Conservation (phyloP, 2,888 invertebrate genomes). For the Adelphocoris suturalis region DNA sequence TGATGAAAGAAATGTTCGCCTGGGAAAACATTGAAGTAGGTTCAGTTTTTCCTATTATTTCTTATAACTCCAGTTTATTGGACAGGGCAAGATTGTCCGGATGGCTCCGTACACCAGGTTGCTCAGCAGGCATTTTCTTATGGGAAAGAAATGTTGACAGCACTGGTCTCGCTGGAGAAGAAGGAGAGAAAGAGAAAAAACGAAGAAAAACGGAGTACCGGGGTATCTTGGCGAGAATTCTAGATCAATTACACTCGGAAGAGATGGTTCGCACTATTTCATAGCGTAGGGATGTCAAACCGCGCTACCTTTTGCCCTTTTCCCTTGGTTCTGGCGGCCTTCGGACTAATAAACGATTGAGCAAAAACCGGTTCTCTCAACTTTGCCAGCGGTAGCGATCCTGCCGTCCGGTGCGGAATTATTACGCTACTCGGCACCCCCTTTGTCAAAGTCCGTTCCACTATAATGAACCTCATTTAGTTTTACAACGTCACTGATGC, state of each 20-base stretch:
- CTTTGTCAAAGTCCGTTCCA: constrained; percentile 30
- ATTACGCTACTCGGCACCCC: constrained; percentile 32
- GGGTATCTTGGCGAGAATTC: background rate
- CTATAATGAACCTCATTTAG: constrained; percentile 23
- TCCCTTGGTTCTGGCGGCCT: constrained; percentile 13
- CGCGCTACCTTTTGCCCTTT: constrained; percentile 26
- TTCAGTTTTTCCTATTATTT: background rate
- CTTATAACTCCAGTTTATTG: constrained; percentile 32
- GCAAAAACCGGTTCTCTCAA: constrained; percentile 52
- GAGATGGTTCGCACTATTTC: constrained; percentile 32
- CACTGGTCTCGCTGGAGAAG: background rate
- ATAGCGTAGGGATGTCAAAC: constrained; percentile 4
- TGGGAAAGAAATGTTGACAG: constrained; percentile 1
- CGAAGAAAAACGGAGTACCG: background rate
- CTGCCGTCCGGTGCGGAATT: constrained; percentile 34
- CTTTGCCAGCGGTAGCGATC: constrained; percentile 41
- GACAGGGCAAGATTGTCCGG: constrained; percentile 11
- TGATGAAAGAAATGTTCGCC: background rate
- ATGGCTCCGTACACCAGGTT: background rate
- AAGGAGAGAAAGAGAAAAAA: background rate
- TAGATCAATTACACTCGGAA: constrained; percentile 23
- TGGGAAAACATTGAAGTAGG: background rate
- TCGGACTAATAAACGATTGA: constrained; percentile 50
- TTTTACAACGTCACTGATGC: background rate
- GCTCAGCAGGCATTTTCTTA: background rate